Percentiles rank a stretch among this genome's conserved stretches.
These are phyloP conservation scores for Anarhynchus alexandrinus DNA, from an alignment of 2,113 vertebrate genomes.

Conservation along the genomic window DNA sequence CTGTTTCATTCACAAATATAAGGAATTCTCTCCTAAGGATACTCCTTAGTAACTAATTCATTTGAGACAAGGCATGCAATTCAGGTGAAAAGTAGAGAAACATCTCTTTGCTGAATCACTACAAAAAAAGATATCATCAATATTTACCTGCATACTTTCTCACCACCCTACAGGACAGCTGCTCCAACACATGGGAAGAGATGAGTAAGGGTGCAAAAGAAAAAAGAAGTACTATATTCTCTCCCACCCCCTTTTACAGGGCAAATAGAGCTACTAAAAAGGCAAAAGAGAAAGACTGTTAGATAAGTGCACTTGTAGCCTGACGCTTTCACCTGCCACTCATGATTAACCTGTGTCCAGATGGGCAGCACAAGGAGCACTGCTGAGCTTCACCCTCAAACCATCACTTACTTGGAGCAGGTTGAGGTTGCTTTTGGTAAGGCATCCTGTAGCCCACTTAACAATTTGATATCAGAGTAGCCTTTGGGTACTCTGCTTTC, in stretches of 20 bases:
- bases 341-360: not conserved
- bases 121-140: not conserved
- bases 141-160: conserved; percentile 11
- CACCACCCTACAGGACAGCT: conserved; percentile 10
- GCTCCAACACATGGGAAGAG: not conserved
- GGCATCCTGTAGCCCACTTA: not conserved
- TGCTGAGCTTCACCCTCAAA: not conserved
- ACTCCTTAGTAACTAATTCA: not conserved
- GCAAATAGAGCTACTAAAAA: not conserved
- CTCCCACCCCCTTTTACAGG: not conserved
- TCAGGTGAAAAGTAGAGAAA: not conserved
- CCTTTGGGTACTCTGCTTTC: not conserved
- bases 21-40: not conserved
- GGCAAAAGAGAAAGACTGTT: not conserved
- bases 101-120: not conserved
- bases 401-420: not conserved
- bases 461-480: not conserved
- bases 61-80: not conserved
- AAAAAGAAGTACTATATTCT: not conserved
- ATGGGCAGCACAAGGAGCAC: not conserved
- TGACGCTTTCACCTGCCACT: not conserved
- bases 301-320: not conserved
- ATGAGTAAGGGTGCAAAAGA: not conserved
- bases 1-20: not conserved
- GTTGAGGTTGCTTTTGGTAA: not conserved